Base-by-base conservation (phyloP, 2,113 vertebrate species). In the Gracilinanus agilis region DNA sequence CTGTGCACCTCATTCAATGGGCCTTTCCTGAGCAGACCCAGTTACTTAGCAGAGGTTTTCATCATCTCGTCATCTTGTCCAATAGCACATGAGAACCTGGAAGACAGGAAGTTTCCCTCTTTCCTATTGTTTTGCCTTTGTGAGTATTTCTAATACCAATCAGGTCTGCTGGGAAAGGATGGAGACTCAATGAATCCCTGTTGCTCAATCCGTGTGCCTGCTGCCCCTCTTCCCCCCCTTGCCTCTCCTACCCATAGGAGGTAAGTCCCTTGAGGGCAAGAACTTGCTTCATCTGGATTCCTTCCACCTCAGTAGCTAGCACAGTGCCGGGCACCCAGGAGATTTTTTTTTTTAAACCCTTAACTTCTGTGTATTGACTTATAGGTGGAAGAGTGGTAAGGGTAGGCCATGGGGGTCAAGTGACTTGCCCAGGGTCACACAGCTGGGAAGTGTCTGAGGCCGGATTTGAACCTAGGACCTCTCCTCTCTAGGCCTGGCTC, bases 131-230 rank as follows among this genome's bases (percentile, higher is more conserved):
- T 67, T 67, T 34, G 5, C 61, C 61, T 29, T 34, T 75, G 34
- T 19, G 6, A 1, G 19, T 9, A 2, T 83, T 5, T 83, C 34
- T 40, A 6, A 2, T 40, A 19, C 40, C n/a, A 2, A 0, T 0
- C 1, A 83, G n/a, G 7, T 4, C 61, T 4, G 12, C 13, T 29
- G n/a, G 13, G 3, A 16, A 75, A n/a, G 61, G 29, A 12, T 19
- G 5, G 61, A n/a, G 13, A 75, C 16, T n/a, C n/a, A 19, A n/a
- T 75, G 7, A n/a, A 21, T 21, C 5, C n/a, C 67, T 40, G 0
- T 83, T 83, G n/a, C n/a, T 40, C 6, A 10, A 40, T 40, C 34
- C 34, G 19, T n/a, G 34, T 21, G 7, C 19, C 16, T 75, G n/a
- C 9, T 19, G 19, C 9, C 40, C 19, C 34, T 2, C 34, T 6